These are phyloP conservation scores for Plutella xylostella DNA, from an alignment of 2,888 invertebrate genomes.

Conservation along the genomic window DNA sequence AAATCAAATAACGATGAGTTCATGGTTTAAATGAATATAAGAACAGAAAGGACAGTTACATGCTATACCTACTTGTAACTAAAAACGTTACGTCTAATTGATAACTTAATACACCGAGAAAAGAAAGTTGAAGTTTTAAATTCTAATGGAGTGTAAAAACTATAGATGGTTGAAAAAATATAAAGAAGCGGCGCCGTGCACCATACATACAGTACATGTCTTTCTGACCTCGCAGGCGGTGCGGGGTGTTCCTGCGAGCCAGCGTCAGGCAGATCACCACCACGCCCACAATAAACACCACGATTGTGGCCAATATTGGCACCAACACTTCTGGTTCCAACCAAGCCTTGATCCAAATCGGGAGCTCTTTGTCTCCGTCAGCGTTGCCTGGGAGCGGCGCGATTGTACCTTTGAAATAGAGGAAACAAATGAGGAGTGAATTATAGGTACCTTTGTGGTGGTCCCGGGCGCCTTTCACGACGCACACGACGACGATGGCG, in stretches of 20 bases:
- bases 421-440: constrained; percentile 16
- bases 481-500: constrained; percentile 93
- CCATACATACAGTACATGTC: constrained; percentile 80
- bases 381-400: constrained; percentile 79
- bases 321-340: constrained; percentile 91
- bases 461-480: constrained; percentile 86
- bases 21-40: not conserved
- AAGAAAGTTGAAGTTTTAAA: too few species aligned
- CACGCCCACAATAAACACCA: constrained; percentile 91
- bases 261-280: constrained; percentile 92
- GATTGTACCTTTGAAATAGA: constrained; percentile 75
- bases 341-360: constrained; percentile 87
- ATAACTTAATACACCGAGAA: too few species aligned
- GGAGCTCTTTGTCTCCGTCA: constrained; percentile 63
- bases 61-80: too few species aligned
- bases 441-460: constrained; percentile 81
- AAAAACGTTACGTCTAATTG: too few species aligned
- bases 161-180: constrained; percentile 7
- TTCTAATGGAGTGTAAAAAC: too few species aligned
- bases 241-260: constrained; percentile 84
- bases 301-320: constrained; percentile 88
- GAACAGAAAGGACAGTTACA: not conserved
- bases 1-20: constrained; percentile 35
- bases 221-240: constrained; percentile 85
- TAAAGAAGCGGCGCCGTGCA: constrained; percentile 52